phyloP scores from a whole-genome alignment of 2,113 vertebrate genomes.

The Xiphorhynchus elegans region DNA sequence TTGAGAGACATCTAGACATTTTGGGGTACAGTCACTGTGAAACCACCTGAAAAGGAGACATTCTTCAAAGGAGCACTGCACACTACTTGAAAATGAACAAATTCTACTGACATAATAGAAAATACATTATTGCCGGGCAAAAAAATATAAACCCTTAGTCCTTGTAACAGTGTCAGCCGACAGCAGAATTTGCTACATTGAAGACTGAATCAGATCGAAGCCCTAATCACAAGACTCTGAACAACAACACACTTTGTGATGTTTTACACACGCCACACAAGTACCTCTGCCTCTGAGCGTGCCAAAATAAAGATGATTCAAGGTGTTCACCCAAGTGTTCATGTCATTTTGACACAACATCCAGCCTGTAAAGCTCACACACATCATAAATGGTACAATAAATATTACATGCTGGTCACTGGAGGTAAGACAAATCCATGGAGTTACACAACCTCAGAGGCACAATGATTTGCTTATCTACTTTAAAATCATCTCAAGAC shows the following conservation, averaged over 20 bases:
- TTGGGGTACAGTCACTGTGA: constrained; percentile 28
- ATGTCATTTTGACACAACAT: background rate
- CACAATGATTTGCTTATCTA: constrained; percentile 24
- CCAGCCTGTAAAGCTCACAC: constrained; percentile 2
- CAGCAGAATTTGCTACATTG: constrained; percentile 54
- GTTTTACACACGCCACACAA: constrained; percentile 32
- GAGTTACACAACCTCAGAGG: constrained; percentile 15
- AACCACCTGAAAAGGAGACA: constrained; percentile 33
- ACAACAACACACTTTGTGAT: background rate
- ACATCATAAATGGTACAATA: constrained; percentile 2
- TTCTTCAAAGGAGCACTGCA: constrained; percentile 29
- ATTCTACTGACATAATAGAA: constrained; percentile 32
- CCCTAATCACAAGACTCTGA: constrained; percentile 45
- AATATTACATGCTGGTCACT: background rate
- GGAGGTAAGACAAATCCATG: background rate
- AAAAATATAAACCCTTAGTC: constrained; percentile 33
- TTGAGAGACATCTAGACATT: constrained; percentile 38
- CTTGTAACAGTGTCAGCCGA: constrained; percentile 18
- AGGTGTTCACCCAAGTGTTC: background rate
- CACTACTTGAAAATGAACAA: constrained; percentile 14
- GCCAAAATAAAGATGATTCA: background rate
- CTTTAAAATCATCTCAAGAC: constrained; percentile 50
- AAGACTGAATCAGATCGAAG: background rate
- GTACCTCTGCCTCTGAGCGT: background rate
- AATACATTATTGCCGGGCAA: constrained; percentile 52